Base-by-base conservation (phyloP, 2,797 vertebrate genomes). In the Cyclura pinguis region DNA sequence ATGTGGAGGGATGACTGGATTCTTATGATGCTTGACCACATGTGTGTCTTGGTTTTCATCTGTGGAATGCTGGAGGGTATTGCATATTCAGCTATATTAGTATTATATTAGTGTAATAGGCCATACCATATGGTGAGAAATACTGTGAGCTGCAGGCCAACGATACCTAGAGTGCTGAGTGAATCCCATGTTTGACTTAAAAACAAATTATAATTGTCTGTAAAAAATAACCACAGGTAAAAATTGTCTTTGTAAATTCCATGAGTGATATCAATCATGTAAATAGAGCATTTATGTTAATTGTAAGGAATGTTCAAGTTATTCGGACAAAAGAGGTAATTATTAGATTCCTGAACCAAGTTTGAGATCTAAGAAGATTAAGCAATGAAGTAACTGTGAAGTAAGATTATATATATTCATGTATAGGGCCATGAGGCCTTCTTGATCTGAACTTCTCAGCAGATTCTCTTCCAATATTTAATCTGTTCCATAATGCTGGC, bases 401-500 rank as follows among this genome's bases (percentile, higher is more conserved):
- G n/a, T 88, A 47, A 47, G 42, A 47, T 84, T 42, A 27, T n/a
- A 27, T n/a, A 18, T 76, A 76, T 13, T 76, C 74, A 85, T 67
- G 42, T 90, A 57, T 77, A 0, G 35, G 18, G 38, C 50, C 8
- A 90, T 93, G 87, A 86, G 85, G 80, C 2, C 55, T 91, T 29
- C 55, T 93, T 93, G 35, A 35, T 10, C 87, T 84, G 72, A 88
- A 35, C 76, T 91, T 91, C 59, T 78, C 52, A 38, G 73, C 89
- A 94, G 87, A 80, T 59, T 5, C 16, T 88, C 18, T 90, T 73
- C 0, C 8, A 91, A 76, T 22, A 24, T 88, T 95, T 89, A 35
- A 1, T 4, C 10, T 93, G 6, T 78, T 87, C 77, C 42, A 35
- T 47, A 52, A 12, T 81, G 76, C 20, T 32, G 83, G 78, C 27